Base-by-base conservation (phyloP, 2,888 invertebrate genomes). In the Formica aserva region DNA sequence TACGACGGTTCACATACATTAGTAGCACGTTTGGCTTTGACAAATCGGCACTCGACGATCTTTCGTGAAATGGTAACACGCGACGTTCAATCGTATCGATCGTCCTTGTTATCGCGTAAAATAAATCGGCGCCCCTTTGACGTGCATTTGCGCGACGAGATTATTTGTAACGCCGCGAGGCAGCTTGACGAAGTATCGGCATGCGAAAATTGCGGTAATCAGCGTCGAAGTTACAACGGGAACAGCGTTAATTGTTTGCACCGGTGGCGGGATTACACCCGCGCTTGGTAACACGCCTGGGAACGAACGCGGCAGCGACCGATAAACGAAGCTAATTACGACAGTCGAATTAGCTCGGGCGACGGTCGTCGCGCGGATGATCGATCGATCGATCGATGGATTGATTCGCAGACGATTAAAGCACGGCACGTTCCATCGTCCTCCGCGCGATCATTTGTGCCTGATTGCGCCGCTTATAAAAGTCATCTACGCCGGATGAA, bases 251-350 rank as follows among this genome's bases (percentile, higher is more conserved):
- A 91, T 89, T 89, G 89, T 91, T 91, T 89, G 89, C 88, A 78
- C 83, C 85, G 85, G 83, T 72, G 87, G 83, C 71, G 85, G 86
- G 86, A 89, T 89, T 88, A 88, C 85, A 77, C 55, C 86, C 48
- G 67, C 82, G 75, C 71, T 74, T 82, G 55, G 45, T 71, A 76
- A 72, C 66, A 86, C 84, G 87, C 6, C 13, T 18, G 71, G 18
- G 71, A 60, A 84, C 87, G 69, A 60, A 82, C 85, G 87, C 82
- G 86, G 83, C 83, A 63, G 72, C 74, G 78, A 8, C 85, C 90
- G 89, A 91, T 91, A 89, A 91, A 91, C 90, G 90, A 90, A 90
- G 88, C 89, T 89, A 89, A 88, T 90, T 91, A 87, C 88, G 85
- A 87, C 86, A 86, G 88, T 85, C 86, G 89, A 91, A 91, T 92